Evolutionary conservation across 1,140 invertebrate species (phyloP), one percentile per base, ranked within the genome.

Genomic region (Lepidurus apus): DNA sequence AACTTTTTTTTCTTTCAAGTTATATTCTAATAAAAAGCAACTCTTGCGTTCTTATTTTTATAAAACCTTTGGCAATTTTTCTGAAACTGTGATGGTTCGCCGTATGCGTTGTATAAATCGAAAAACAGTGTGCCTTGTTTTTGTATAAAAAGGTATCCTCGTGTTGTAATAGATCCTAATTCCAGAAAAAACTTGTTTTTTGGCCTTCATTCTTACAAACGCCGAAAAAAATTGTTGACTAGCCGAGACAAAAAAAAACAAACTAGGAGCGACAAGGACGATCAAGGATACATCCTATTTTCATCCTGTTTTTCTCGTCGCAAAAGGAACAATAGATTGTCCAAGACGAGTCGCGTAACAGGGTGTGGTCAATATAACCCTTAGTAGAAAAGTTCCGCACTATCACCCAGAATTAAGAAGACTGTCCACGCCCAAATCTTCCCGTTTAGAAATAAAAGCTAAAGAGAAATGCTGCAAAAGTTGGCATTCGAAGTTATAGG

Each of bases 81-180:
- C 34, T 34, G 21, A 65, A 65, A 65, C 53, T 65, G 53, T 65
- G 53, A 65, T 65, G 53, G 53, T 21, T 9, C 53, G 17, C 53
- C 13, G 53, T 65, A 65, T 65, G 53, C 53, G 53, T 65, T 65
- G 53, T 65, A 65, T 65, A 65, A 65, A 65, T 65, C 53, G 53
- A n/a, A 21, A 65, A 65, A 21, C 53, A 65, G 53, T 65, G 53
- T 65, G 53, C 53, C 53, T 65, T 65, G 53, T 65, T 65, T 65
- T 65, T 65, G 53, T 65, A 65, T 65, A 65, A 65, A 65, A 65
- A 21, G 53, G 17, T n/a, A n/a, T 65, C 53, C 13, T 65, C 21
- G 53, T 65, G 53, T 65, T 65, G 53, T 65, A 65, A 65, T 65
- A 65, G 53, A 65, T 65, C 53, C 53, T 65, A 65, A 65, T 65